Evolutionary conservation across 2,797 vertebrate species (phyloP).

Genomic region (Pempheris klunzingeri): DNA sequence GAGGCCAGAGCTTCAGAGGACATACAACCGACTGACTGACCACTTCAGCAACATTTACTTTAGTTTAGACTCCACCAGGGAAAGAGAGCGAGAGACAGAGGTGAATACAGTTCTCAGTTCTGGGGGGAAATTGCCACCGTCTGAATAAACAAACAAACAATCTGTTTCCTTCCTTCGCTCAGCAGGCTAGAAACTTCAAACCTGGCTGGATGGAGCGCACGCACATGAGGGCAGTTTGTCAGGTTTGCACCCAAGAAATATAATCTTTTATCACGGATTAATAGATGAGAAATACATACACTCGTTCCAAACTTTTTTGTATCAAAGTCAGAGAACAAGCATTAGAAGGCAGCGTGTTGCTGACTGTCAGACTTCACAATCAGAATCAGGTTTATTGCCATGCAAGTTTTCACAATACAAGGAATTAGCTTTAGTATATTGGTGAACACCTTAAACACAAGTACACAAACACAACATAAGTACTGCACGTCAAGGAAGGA

Average conservation of each 20-base stretch:
- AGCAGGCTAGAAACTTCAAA: constrained; percentile 73
- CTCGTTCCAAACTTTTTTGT: constrained; percentile 18
- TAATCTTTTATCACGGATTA: constrained; percentile 8
- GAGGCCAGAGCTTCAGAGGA: constrained; percentile 45
- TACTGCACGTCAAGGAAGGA: too few species aligned
- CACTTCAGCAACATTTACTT: constrained; percentile 27
- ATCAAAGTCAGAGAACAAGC: constrained; percentile 5
- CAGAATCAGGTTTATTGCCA: too few species aligned
- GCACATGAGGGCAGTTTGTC: constrained; percentile 19
- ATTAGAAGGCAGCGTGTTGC: not conserved
- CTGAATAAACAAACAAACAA: constrained; percentile 83
- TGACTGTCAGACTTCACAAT: constrained; percentile 4
- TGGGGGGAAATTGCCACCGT: constrained; percentile 74
- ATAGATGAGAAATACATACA: constrained; percentile 19
- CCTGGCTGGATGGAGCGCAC: constrained; percentile 39
- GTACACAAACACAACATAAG: too few species aligned
- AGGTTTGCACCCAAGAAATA: not conserved
- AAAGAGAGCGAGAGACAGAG: constrained; percentile 35
- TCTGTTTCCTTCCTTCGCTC: constrained; percentile 71
- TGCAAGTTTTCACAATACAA: too few species aligned
- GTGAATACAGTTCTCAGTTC: constrained; percentile 67
- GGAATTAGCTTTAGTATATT: too few species aligned
- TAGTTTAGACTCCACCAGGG: constrained; percentile 42
- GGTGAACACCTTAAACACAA: too few species aligned
- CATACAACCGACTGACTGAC: constrained; percentile 28